Evolutionary conservation across 2,113 vertebrate species (phyloP), one percentile per base, ranked within the genome.

Genomic region (Cyprinodon brontotheroides): DNA sequence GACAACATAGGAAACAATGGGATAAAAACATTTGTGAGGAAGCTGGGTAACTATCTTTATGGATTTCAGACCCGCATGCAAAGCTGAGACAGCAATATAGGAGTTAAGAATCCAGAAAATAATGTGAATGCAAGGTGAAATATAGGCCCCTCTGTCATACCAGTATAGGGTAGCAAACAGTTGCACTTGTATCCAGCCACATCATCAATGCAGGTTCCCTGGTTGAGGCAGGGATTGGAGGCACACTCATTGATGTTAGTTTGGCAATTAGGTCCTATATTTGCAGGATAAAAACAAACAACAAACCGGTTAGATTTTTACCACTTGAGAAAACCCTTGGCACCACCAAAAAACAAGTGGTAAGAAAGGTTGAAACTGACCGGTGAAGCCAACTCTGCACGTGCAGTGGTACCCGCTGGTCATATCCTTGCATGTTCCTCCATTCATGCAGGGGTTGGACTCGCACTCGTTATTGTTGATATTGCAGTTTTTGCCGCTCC

Each of bases 211-310:
- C 98, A 99, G 0, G 95, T 96, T 74, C 97, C 98, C 84, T 97
- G 96, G 90, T 99, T 99, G 83, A 99, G 94, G 91, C 98, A 99
- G 0, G 97, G 98, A 92, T 97, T 99, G 89, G 98, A 99, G 0
- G 96, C 97, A 1, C 98, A 99, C 79, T 99, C 98, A 0, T 99
- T 99, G 94, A 99, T 96, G 81, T 99, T 99, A 85, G 96, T 98
- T 89, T 99, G 98, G 91, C 98, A 99, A 92, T 97, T 99, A 89
- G 97, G 96, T 73, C 98, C 98, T 99, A 81, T 37, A 75, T 61
- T 69, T 43, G 62, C 69, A 4, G 77, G 60, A 90, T 90, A 80
- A 87, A 72, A 85, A 59, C 0, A 64, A 63, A 20, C 53, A 81
- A 79, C 73, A 83, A 57, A 61, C 70, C 17, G 47, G 76, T 89